Conservation (phyloP, 2,113 vertebrate species). For the Phalacrocorax brasilianus region DNA sequence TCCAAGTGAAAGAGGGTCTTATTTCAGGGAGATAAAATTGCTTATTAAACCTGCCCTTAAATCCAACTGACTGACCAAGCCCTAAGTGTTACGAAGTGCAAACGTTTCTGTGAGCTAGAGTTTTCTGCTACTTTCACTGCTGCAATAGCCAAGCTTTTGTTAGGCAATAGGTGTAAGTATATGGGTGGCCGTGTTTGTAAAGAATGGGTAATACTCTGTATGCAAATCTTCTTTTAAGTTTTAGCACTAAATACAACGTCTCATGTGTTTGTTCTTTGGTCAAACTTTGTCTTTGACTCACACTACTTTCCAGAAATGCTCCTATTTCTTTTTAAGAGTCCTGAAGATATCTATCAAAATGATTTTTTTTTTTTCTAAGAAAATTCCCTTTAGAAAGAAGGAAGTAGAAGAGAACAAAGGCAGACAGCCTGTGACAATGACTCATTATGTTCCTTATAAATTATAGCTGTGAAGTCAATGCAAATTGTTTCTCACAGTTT, state of each 20-base stretch:
- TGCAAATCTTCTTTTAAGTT: background rate
- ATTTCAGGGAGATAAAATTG: constrained; percentile 17
- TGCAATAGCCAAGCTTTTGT: background rate
- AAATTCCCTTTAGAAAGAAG: constrained; percentile 78
- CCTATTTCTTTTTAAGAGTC: constrained; percentile 5
- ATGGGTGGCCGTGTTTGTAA: background rate
- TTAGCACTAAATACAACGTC: background rate
- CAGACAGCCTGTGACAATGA: constrained; percentile 69
- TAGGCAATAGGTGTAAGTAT: constrained; percentile 13
- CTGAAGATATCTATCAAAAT: constrained; percentile 55
- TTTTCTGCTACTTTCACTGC: constrained; percentile 58
- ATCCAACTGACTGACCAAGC: background rate
- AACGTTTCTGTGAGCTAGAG: constrained; percentile 17
- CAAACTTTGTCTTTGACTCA: constrained; percentile 31
- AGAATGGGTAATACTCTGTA: background rate
- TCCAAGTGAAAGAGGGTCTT: background rate
- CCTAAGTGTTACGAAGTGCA: constrained; percentile 8
- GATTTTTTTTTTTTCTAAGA: constrained; percentile 66
- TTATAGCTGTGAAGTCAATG: constrained; percentile 68
- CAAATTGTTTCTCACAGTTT: constrained; percentile 65
- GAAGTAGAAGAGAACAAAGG: constrained; percentile 70
- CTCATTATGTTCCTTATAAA: constrained; percentile 75
- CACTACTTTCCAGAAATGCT: constrained; percentile 58
- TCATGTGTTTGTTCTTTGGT: background rate
- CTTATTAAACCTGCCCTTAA: constrained; percentile 30